Percentiles rank a stretch among this genome's conserved stretches.
These are phyloP conservation scores for Mylabris sibirica DNA, from an alignment of 2,888 invertebrate genomes.

Conservation along the genomic window DNA sequence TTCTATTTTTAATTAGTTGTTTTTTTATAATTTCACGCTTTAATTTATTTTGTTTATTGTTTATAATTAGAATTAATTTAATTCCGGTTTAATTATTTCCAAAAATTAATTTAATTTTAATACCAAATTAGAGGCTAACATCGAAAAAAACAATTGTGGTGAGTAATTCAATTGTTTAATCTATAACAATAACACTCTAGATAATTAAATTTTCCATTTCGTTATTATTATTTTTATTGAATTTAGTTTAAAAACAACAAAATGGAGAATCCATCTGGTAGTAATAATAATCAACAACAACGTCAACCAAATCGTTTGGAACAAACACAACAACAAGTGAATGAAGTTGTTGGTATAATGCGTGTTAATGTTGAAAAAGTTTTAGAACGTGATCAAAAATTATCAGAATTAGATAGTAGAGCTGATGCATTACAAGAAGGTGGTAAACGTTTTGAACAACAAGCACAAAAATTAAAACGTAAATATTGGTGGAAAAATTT, in stretches of 20 bases:
- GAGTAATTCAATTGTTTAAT: too few relatives aligned
- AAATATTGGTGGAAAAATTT: constrained; percentile 98
- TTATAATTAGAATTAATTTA: neutral
- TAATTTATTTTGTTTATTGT: neutral
- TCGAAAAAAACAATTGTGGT: too few relatives aligned
- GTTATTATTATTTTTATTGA: too few relatives aligned
- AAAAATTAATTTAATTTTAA: too few relatives aligned
- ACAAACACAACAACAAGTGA: constrained; percentile 60
- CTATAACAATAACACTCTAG: too few relatives aligned
- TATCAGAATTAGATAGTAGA: constrained; percentile 93
- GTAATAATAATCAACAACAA: constrained; percentile 18
- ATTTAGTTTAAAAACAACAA: too few relatives aligned
- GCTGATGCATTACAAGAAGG: constrained; percentile 95
- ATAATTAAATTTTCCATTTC: too few relatives aligned
- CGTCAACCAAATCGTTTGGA: constrained; percentile 55
- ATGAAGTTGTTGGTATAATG: constrained; percentile 92
- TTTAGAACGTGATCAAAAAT: constrained; percentile 91
- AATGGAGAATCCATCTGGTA: constrained; percentile 49
- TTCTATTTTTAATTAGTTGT: neutral
- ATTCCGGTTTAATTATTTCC: too few relatives aligned
- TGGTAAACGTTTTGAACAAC: constrained; percentile 96
- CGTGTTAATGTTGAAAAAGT: constrained; percentile 96
- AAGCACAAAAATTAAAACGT: constrained; percentile 94
- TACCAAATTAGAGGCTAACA: too few relatives aligned
- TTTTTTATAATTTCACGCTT: neutral